Evolutionary conservation across 1,140 invertebrate genomes (phyloP), one percentile per base, ranked within the genome.

Genomic region (Temnothorax longispinosus): DNA sequence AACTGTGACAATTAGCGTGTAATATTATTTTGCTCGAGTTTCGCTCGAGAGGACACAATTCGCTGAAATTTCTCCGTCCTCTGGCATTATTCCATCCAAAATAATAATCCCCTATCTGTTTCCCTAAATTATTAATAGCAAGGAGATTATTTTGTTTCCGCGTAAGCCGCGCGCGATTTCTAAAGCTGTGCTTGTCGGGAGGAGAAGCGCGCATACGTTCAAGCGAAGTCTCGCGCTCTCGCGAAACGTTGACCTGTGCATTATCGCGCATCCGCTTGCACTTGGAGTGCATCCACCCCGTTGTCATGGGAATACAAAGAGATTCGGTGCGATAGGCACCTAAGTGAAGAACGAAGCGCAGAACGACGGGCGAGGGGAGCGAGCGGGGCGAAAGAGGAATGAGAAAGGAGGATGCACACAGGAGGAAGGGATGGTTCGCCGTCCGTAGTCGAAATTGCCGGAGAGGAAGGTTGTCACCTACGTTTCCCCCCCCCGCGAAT

Each of bases 401-500:
- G 50, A 35, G 38, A 32, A 58, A 38, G 15, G 27, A 69, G 18
- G 64, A 21, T 47, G 50, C 38, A 11, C 10, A 13, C 10, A 54
- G 41, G 32, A 11, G 52, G 54, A 21, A 41, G 44, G 41, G 87
- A 15, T 56, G 56, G 56, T 52, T 76, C 32, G 7, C 67, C 7
- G 35, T 44, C 11, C 32, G 58, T 21, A 75, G 71, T 27, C 71
- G 47, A 85, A 77, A 35, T 76, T 77, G 69, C 47, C 21, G 64
- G 69, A 76, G 77, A 87, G 85, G 87, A 76, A 88, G 87, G 86
- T 90, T 92, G 90, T 91, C 91, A 92, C 90, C 90, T 87, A 90
- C 96, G 95, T 98, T 98, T 96, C 72, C 96, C 96, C 27, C 27
- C 27, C 98, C 98, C 94, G 97, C 97, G 35, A 50, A 76, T 74